A percentile compares a stretch with the other conserved stretches of the same genome.
Evolutionary conservation across 2,113 vertebrate species (phyloP).

Genomic region (Clinocottus analis): DNA sequence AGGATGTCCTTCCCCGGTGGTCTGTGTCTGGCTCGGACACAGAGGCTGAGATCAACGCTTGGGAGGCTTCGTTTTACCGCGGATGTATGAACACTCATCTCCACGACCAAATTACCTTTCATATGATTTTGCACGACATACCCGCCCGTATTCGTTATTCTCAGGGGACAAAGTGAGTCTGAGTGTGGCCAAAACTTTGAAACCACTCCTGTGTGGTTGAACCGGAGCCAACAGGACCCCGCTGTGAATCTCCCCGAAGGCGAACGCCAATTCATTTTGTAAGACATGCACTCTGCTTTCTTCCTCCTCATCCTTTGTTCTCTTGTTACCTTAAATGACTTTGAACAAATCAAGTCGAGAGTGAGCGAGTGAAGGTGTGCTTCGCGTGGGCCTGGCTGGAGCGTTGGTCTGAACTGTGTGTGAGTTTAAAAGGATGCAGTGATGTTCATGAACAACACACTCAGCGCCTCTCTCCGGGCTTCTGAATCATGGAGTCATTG

Average conservation of each 20-base stretch:
- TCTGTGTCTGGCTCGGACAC: neutral
- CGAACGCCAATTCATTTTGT: slow-evolving; percentile 6
- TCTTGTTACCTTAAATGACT: neutral
- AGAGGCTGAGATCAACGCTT: neutral
- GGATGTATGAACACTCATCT: neutral
- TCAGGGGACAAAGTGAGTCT: neutral
- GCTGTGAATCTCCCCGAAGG: neutral
- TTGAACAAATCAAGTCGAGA: neutral
- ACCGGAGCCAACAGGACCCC: neutral
- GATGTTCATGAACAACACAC: slow-evolving; percentile 2
- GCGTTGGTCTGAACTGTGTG: neutral
- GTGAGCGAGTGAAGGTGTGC: neutral
- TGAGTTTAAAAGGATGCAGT: neutral
- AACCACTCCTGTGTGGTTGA: neutral
- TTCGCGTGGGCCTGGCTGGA: neutral
- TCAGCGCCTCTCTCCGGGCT: slow-evolving; percentile 1
- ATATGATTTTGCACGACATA: neutral
- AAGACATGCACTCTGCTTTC: neutral
- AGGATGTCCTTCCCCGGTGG: neutral
- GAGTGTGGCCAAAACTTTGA: neutral
- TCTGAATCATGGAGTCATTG: slow-evolving; percentile 30
- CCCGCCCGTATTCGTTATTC: too few relatives aligned
- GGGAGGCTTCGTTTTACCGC: neutral
- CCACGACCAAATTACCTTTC: neutral
- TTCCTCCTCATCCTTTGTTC: neutral